Evolutionary conservation across 1,140 invertebrate genomes (phyloP).

Genomic region (Macrosteles quadrilineatus): DNA sequence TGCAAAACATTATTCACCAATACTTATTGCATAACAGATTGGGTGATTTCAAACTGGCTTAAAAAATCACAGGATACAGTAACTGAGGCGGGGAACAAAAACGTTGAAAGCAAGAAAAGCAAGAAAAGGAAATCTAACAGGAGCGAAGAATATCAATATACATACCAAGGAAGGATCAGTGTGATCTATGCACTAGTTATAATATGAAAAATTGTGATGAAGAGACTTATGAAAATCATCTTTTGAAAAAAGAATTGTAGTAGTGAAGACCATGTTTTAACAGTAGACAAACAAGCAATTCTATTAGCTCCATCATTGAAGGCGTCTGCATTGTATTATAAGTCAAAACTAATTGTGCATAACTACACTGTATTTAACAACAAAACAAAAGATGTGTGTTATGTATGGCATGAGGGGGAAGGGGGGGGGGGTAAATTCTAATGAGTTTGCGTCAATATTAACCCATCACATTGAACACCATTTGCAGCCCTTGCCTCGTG

Average conservation of each 20-base stretch:
- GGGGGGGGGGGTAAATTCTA: no score
- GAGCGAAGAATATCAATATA: neutral
- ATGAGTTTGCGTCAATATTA: no score
- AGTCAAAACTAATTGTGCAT: conserved; percentile 6
- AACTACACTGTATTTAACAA: conserved; percentile 7
- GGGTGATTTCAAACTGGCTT: neutral
- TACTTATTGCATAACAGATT: neutral
- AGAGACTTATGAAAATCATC: no score
- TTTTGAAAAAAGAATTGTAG: no score
- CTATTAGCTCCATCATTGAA: neutral
- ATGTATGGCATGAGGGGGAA: conserved; percentile 4
- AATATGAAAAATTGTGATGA: no score
- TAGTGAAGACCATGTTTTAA: no score
- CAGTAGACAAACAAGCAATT: conserved; percentile 8
- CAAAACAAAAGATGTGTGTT: conserved; percentile 1
- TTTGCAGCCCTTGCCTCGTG: neutral
- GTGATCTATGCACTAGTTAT: neutral
- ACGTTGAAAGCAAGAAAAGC: no score
- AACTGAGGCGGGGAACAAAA: neutral
- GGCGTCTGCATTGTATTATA: no score
- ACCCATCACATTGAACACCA: neutral
- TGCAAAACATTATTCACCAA: neutral
- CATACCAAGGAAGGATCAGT: conserved; percentile 1
- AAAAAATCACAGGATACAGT: neutral
- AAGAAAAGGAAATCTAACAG: neutral